Evolutionary conservation across 2,888 invertebrate species (phyloP), one percentile per base, ranked within the genome.

Genomic region (Drosophila phalerata): DNA sequence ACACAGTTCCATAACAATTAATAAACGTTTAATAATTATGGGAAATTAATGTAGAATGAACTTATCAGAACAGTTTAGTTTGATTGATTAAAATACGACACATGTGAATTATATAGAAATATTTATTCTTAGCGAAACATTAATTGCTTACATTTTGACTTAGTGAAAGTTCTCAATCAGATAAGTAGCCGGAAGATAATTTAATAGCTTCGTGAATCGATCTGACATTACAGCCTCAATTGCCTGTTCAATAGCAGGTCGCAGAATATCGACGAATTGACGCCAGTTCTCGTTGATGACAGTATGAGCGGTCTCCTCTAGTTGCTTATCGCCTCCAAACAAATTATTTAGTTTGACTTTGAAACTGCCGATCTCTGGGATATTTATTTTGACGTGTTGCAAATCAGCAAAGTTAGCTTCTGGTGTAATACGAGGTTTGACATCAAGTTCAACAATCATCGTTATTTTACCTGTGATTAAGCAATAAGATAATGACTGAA

Each of bases 271-370:
- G 0, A 94, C 94, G 1, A 95, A 94, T 45, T 95, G 94, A 28
- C 94, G 93, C 96, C 96, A 96, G 90, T 95, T 96, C 13, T 94
- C 94, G 89, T 96, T 96, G 72, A 96, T 92, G 77, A 96, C 94
- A 8, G 94, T 93, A 84, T 96, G 95, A 3, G 95, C 95, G 77
- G 94, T 94, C 47, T 95, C 94, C 93, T 95, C 95, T 11, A 91
- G 72, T 1, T 82, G 79, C 8, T 66, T 71, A 43, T 89, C 79
- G 15, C 80, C 85, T 5, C 69, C 70, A 85, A 96, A 95, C 28
- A 96, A 92, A 92, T 96, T 95, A 49, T 94, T 93, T 93, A 96
- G 94, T 57, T 94, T 93, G 69, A 95, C 91, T 90, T 93, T 94
- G 51, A 96, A 92, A 19, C 94, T 95, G 25, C 94, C 95, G 53